Base-by-base conservation (phyloP, 2,888 invertebrate species). In the Teleogryllus oceanicus region DNA sequence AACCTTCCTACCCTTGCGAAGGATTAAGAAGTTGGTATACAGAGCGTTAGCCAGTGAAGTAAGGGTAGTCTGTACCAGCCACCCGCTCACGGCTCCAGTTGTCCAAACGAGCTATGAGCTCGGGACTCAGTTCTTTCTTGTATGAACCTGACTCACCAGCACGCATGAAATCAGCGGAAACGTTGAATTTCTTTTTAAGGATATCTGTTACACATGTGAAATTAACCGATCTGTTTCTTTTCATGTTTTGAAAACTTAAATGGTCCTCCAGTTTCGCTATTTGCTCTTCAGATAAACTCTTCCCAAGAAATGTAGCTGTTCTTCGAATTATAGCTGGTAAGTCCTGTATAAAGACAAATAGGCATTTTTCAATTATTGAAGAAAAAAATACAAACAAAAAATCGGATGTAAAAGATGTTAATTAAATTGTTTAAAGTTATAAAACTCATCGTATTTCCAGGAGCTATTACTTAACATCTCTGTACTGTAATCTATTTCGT, bases 171-270 rank as follows among this genome's bases (percentile, higher is more conserved):
- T 83, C 83, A 2, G 84, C 83, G 37, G 85, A 83, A 11, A 85
- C 85, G 21, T 87, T 83, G n/a, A 86, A 85, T 80, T 84, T 85
- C 81, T 85, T 86, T 82, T 85, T 86, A 77, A 86, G 86, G 62
- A 87, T 81, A 80, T 80, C 80, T n/a, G 80, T 75, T 4, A 78
- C 81, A 8, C 85, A 84, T 83, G 90, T 85, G 77, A 84, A 85
- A 80, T 90, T 90, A 20, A 88, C 87, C 74, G 86, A 86, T n/a
- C 87, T 86, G 84, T 90, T 90, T 11, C 85, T 84, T 83, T 88
- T 89, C 90, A 91, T 90, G 78, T 85, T 86, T 20, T 86, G 84
- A 84, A 91, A 90, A 80, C 87, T 87, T 82, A 89, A 87, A 84
- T 89, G 89, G 3, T 87, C 83, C 3, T 84, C 85, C 49, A 90